phyloP scores from a whole-genome alignment of 2,888 invertebrate genomes.

The Thereva unica region DNA sequence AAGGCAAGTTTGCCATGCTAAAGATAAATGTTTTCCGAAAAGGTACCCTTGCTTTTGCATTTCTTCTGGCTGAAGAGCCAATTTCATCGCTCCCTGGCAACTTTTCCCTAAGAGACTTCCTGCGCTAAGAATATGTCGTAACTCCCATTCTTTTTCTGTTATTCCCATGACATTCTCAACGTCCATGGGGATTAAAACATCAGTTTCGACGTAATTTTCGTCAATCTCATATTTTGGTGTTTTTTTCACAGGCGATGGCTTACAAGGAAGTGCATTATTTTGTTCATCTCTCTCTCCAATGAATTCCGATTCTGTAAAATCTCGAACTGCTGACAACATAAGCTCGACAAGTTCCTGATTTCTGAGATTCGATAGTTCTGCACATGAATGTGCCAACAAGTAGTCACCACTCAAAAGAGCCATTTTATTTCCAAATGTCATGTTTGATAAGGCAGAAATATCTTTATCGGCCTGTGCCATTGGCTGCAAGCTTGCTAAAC shows the following conservation, averaged over 20 bases:
- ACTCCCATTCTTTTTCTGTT: slow-evolving; percentile 77
- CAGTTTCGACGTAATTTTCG: slow-evolving; percentile 52
- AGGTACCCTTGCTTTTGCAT: slow-evolving; percentile 81
- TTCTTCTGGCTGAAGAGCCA: slow-evolving; percentile 77
- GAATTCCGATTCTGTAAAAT: slow-evolving; percentile 89
- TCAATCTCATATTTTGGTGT: slow-evolving; percentile 46
- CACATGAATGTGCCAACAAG: slow-evolving; percentile 84
- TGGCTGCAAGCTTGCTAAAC: slow-evolving; percentile 79
- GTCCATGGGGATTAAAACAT: slow-evolving; percentile 61
- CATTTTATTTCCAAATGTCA: slow-evolving; percentile 95
- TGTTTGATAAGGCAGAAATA: slow-evolving; percentile 68
- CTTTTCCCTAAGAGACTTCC: slow-evolving; percentile 75
- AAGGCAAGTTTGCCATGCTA: slow-evolving; percentile 84
- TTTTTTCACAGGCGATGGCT: slow-evolving; percentile 58
- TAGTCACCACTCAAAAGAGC: slow-evolving; percentile 92
- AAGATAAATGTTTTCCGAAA: slow-evolving; percentile 87
- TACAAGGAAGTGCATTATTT: slow-evolving; percentile 79
- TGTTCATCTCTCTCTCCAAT: slow-evolving; percentile 81
- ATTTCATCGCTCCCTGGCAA: slow-evolving; percentile 81
- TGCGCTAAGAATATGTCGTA: slow-evolving; percentile 77
- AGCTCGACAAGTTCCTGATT: slow-evolving; percentile 84
- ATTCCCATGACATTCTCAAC: slow-evolving; percentile 64
- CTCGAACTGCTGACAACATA: slow-evolving; percentile 86
- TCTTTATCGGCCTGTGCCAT: slow-evolving; percentile 60
- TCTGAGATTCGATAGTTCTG: slow-evolving; percentile 74